Evolutionary conservation across 2,888 invertebrate species (phyloP).

Genomic region (Palloptera scutellata): DNA sequence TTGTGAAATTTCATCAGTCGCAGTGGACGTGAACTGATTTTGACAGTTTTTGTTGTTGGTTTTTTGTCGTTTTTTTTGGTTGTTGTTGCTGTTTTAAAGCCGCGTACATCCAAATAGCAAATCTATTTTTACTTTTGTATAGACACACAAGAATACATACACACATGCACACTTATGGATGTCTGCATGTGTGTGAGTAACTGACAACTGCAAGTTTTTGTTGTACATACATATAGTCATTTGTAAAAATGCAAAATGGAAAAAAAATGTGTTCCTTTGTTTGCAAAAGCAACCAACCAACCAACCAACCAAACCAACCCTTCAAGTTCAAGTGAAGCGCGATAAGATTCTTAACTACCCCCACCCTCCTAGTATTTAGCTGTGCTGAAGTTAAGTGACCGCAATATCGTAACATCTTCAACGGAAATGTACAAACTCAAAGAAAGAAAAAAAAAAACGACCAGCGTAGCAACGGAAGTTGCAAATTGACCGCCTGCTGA

Average conservation of each 20-base stretch:
- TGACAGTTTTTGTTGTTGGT: background rate
- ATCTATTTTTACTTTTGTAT: too few species aligned
- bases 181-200: slow-evolving; percentile 7
- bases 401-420: slow-evolving; percentile 40
- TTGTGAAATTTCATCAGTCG: background rate
- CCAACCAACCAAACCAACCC: slow-evolving; percentile 20
- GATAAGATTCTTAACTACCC: slow-evolving; percentile 28
- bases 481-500: slow-evolving; percentile 64
- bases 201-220: background rate
- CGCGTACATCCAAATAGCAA: too few species aligned
- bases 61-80: too few species aligned
- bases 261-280: background rate
- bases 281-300: slow-evolving; percentile 3
- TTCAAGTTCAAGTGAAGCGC: slow-evolving; percentile 15
- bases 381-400: slow-evolving; percentile 46
- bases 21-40: slow-evolving; percentile 11
- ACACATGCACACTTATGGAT: background rate
- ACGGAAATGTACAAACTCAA: slow-evolving; percentile 18
- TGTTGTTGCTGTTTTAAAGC: too few species aligned
- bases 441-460: background rate
- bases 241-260: too few species aligned
- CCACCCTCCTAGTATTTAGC: slow-evolving; percentile 1
- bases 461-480: slow-evolving; percentile 53
- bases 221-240: too few species aligned
- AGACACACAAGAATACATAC: background rate